Conservation (phyloP, 2,113 vertebrate genomes). For the Mobula hypostoma region DNA sequence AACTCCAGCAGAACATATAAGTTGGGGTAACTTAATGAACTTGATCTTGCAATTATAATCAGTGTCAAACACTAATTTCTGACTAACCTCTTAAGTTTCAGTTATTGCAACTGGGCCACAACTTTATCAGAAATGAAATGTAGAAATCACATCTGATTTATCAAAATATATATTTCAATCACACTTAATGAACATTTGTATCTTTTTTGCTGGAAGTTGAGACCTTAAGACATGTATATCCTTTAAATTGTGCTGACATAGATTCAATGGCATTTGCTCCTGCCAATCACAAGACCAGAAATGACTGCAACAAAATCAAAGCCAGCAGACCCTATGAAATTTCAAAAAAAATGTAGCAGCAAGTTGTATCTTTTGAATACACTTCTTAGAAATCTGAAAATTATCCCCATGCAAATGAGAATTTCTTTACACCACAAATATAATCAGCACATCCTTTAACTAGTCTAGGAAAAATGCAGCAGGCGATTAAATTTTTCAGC, state of each 20-base stretch:
- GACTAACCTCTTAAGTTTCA: not conserved
- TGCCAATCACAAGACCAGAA: conserved; percentile 19
- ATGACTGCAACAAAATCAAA: not conserved
- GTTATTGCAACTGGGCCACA: not conserved
- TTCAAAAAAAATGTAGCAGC: not conserved
- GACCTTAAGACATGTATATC: not conserved
- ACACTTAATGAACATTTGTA: not conserved
- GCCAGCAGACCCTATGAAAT: not conserved
- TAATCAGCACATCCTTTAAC: not conserved
- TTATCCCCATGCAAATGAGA: not conserved
- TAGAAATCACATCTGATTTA: not conserved
- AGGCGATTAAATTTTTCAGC: not conserved
- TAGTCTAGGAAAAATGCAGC: not conserved
- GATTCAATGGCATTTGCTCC: conserved; percentile 14
- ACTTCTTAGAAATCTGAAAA: not conserved
- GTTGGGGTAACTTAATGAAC: not conserved
- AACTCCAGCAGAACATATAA: not conserved
- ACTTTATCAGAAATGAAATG: not conserved
- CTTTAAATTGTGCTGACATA: not conserved
- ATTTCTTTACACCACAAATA: not conserved
- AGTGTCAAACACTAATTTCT: not conserved
- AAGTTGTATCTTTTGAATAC: conserved; percentile 10
- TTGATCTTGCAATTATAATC: not conserved
- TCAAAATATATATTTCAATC: not conserved
- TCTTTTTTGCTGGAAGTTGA: not conserved